A percentile compares a stretch with the other conserved stretches of the same genome.
Conservation (phyloP, 37 sponge, comb jelly and placozoan genomes). For the Cladorhizidae sp. region DNA sequence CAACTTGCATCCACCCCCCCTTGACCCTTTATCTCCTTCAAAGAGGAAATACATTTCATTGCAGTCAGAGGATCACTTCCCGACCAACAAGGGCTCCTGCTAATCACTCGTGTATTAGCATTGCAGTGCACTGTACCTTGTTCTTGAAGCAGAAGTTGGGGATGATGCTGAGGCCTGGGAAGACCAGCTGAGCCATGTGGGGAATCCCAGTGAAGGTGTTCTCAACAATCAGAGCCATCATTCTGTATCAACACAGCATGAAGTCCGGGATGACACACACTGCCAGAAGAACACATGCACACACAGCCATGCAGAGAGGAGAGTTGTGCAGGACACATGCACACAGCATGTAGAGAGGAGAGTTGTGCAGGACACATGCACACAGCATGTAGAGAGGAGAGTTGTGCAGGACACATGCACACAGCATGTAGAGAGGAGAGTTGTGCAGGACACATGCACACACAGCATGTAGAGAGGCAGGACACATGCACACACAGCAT, state of each 20-base stretch:
- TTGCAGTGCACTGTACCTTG: conserved; percentile 78
- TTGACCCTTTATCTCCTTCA: no score
- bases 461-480: no score
- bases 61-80: not conserved
- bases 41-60: no score
- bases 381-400: no score
- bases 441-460: no score
- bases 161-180: conserved; percentile 73
- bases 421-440: no score
- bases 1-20: no score
- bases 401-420: no score
- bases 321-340: not conserved
- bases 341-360: no score
- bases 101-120: no score
- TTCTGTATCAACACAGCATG: conserved; percentile 18
- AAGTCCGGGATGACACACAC: not conserved
- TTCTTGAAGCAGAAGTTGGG: conserved; percentile 93
- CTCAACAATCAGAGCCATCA: conserved; percentile 90
- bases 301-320: not conserved
- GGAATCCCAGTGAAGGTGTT: conserved; percentile 98
- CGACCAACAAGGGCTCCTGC: not conserved
- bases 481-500: no score
- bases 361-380: no score
- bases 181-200: conserved; percentile 86
- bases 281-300: not conserved